Evolutionary conservation across 2,888 invertebrate genomes (phyloP), one percentile per base, ranked within the genome.

Genomic region (Chironomus tentans): DNA sequence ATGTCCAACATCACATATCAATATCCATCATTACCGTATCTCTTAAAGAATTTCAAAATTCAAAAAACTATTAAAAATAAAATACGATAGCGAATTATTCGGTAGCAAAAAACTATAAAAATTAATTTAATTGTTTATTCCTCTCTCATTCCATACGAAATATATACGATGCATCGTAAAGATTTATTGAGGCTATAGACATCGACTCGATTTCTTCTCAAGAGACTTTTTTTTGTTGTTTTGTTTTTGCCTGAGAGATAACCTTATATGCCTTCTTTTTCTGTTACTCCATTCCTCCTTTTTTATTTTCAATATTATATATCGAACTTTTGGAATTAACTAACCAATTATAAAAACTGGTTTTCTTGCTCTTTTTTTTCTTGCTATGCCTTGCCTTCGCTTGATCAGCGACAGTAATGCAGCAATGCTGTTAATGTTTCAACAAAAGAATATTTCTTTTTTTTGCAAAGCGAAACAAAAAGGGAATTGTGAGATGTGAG

Each of bases 311-410:
- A n/a, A 13, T 15, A 15, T 56, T 12, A 22, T 50, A 28, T 71
- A 71, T 71, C 71, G 71, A 73, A 73, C 72, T 38, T 65, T 73
- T 62, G 46, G 72, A 73, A 73, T 73, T 73, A 73, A 73, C 61
- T 73, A 28, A 73, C 72, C 72, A 73, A 73, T 73, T 73, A 73
- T 73, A 73, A 73, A 73, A 73, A 73, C 72, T 50, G 50, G 72
- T 73, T 73, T 73, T 38, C 13, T 6, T 56, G n/a, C 15, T 15
- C 15, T 56, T 56, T 7, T 38, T 56, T 15, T 56, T 56, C 4
- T 4, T n/a, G n/a, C 15, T 15, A 4, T 56, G 38, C 38, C 38
- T 38, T 38, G 38, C 38, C 38, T 38, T 38, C 38, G 15, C 56
- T 56, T 56, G 15, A 56, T 18, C 18, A 65, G 24, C 65, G 65